Evolutionary conservation across 2,888 invertebrate genomes (phyloP).

Genomic region (Lysandra bellargus): DNA sequence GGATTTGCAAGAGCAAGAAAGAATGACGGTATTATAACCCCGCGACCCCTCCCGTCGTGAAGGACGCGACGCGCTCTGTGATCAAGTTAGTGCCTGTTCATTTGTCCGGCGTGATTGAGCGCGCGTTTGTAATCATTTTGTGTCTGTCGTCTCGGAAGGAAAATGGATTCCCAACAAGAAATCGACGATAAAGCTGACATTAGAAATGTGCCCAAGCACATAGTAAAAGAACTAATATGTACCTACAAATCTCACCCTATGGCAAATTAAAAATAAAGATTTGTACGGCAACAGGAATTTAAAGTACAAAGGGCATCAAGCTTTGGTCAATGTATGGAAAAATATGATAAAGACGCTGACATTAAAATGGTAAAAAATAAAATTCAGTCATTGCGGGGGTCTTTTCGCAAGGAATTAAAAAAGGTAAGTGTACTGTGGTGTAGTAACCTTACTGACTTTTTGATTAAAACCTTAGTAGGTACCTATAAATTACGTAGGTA

Average conservation of each 20-base stretch:
- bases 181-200: conserved; percentile 28
- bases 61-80: conserved; percentile 23
- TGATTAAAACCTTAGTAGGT: conserved; percentile 8
- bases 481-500: conserved; percentile 6
- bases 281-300: conserved; percentile 29
- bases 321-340: conserved; percentile 15
- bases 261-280: conserved; percentile 27
- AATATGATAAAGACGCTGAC: conserved; percentile 22
- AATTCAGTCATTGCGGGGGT: conserved; percentile 24
- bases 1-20: conserved; percentile 26
- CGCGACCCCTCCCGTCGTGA: conserved; percentile 24
- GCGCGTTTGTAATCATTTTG: conserved; percentile 26
- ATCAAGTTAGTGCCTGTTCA: conserved; percentile 22
- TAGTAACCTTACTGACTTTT: conserved; percentile 2
- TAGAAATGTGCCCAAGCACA: conserved; percentile 28
- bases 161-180: neutral
- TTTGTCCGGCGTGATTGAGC: conserved; percentile 20
- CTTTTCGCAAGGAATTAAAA: conserved; percentile 25
- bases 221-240: conserved; percentile 27
- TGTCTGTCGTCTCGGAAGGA: conserved; percentile 24
- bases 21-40: conserved; percentile 27
- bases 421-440: conserved; percentile 22
- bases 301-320: conserved; percentile 29
- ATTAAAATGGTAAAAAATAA: conserved; percentile 27
- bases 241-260: conserved; percentile 30